Evolutionary conservation across 2,113 vertebrate genomes (phyloP), one percentile per base, ranked within the genome.

Genomic region (Athene noctua): DNA sequence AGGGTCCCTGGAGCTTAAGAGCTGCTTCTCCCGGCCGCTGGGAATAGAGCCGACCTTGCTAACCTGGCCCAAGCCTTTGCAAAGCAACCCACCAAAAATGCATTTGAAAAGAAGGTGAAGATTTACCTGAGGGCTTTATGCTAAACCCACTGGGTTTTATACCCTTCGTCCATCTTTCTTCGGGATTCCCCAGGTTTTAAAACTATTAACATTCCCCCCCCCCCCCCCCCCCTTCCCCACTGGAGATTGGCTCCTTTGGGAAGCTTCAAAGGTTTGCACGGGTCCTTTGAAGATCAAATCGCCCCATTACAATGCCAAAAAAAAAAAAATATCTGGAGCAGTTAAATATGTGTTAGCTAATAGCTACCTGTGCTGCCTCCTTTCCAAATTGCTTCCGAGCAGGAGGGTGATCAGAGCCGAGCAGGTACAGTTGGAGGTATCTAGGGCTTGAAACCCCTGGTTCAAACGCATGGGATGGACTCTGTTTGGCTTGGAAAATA

Each of bases 211-310:
- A 32, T 94, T 90, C 25, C 14, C 49, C 13, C 9, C 52, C 9
- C 1, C 18, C 17, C 44, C 11, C 19, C 26, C 61, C 72, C 77
- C 84, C 81, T 66, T 65, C 82, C 94, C 71, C 82, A 86, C 54
- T 95, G 95, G 81, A 95, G 96, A 92, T 65, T 91, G 72, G 62
- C 80, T 88, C 67, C 38, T 82, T 82, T 47, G 92, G 87, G 88
- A 96, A 93, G 93, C 96, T 97, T 97, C 97, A 98, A 97, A 97
- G 97, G 92, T 95, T 96, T 91, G 77, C 82, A 83, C n/a, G 23
- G 93, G 79, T 58, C 96, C 97, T 98, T 97, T 97, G 97, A 97
- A 97, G 97, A 97, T 97, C 97, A 94, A 94, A 97, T 97, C 94
- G 29, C 91, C 88, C 94, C 88, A 96, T 96, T 92, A 90, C 89